Evolutionary conservation across 2,797 vertebrate genomes (phyloP), one percentile per base, ranked within the genome.

Genomic region (Cyprinodon diabolis): DNA sequence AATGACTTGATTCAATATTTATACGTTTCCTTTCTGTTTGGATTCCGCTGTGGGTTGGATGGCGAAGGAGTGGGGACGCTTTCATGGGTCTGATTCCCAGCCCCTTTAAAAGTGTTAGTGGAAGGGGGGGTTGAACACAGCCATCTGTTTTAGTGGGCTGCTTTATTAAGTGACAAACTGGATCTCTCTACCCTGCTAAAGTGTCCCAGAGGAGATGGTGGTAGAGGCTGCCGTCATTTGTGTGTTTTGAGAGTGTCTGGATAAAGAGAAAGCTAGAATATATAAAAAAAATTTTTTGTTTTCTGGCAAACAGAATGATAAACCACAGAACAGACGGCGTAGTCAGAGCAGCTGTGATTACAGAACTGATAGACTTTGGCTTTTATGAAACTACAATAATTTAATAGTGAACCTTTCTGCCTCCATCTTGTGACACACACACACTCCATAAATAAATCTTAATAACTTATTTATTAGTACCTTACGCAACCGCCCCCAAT

Each of bases 161-260:
- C 90, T 92, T 93, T 93, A 94, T 93, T 93, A 93, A 92, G 93
- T 93, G 93, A 92, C 92, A 92, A 90, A 90, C 91, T 89, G 87
- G 84, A 92, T 91, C 81, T 79, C 72, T 89, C 88, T 88, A 84
- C 87, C 80, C 89, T 66, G 67, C 89, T 92, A 92, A 93, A 90
- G 89, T 84, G 85, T 92, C 92, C 85, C 74, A 1, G 30, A 87
- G 90, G 92, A 92, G 78, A 74, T 0, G 25, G 81, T 45, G 17
- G 81, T 69, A 17, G 81, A 54, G 17, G 81, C 73, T 17, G 71
- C 58, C 66, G 63, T 75, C 76, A 68, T 84, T 77, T 70, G 66
- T 76, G 66, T 67, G 55, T 52, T 45, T 19, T 63, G 37, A 63
- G 11, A 1, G 5, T n/a, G 4, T 11, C 37, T 63, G 37, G 40